Conservation (phyloP, 2,888 invertebrate genomes). For the Tetragonisca angustula region DNA sequence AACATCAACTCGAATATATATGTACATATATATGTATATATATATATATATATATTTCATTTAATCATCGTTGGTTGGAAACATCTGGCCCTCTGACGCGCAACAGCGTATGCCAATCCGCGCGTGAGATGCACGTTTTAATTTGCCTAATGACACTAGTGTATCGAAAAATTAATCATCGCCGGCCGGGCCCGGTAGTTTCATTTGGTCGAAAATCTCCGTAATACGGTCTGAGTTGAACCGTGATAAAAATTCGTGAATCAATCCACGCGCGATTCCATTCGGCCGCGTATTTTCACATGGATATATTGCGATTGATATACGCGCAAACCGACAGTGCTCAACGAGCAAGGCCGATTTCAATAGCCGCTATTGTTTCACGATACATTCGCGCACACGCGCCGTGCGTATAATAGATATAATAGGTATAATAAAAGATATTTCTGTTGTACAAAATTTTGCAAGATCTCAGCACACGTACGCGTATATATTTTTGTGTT, state of each 20-base stretch:
- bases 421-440: not conserved
- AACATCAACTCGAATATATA: not conserved
- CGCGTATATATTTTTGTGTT: not conserved
- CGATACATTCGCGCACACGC: not conserved
- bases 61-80: slow-evolving; percentile 25
- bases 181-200: not conserved
- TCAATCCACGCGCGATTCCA: slow-evolving; percentile 28
- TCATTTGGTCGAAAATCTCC: slow-evolving; percentile 14
- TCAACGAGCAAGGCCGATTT: slow-evolving; percentile 21
- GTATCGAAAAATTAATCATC: slow-evolving; percentile 38
- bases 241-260: slow-evolving; percentile 24
- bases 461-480: slow-evolving; percentile 10
- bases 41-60: slow-evolving; percentile 19
- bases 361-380: slow-evolving; percentile 23
- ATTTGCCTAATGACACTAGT: slow-evolving; percentile 45
- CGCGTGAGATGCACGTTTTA: slow-evolving; percentile 16
- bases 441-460: slow-evolving; percentile 18
- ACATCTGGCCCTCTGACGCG: slow-evolving; percentile 16
- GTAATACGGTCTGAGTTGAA: not conserved
- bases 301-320: slow-evolving; percentile 32
- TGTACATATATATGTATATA: too few relatives aligned
- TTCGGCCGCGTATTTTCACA: slow-evolving; percentile 24
- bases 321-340: not conserved
- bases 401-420: not conserved
- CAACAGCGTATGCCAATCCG: not conserved